Evolutionary conservation across 2,888 invertebrate genomes (phyloP).

Genomic region (Neoitamus cyanurus): DNA sequence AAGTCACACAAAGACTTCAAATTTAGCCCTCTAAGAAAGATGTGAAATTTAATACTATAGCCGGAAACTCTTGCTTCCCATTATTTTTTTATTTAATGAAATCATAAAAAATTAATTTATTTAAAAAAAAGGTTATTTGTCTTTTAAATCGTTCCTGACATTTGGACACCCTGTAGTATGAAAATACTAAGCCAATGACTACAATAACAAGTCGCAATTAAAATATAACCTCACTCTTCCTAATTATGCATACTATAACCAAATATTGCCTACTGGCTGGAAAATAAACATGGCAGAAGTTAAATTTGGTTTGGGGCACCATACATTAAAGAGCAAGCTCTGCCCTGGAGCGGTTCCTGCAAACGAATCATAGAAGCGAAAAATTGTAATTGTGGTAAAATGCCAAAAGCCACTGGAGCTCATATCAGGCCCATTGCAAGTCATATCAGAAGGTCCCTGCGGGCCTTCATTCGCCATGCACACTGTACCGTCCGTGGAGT

Average conservation of each 20-base stretch:
- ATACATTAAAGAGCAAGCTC: not conserved
- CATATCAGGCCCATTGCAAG: not conserved
- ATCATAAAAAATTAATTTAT: no score
- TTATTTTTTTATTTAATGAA: no score
- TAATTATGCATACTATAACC: not conserved
- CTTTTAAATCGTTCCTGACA: no score
- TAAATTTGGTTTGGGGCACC: not conserved
- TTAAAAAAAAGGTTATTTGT: no score
- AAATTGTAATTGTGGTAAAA: constrained; percentile 32
- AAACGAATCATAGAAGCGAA: not conserved
- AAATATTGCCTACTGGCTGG: not conserved
- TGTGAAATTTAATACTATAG: no score
- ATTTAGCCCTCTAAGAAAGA: no score
- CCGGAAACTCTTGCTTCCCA: no score
- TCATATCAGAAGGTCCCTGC: not conserved
- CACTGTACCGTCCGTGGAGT: not conserved
- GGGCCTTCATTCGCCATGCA: not conserved
- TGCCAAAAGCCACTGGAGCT: not conserved
- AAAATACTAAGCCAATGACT: no score
- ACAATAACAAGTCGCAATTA: no score
- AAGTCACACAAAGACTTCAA: no score
- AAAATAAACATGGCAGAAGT: not conserved
- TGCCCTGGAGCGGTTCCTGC: not conserved
- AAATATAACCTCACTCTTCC: not conserved
- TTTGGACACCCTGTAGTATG: no score